Evolutionary conservation across 30 jellyfish, hydroid and myxozoan species (phyloP).

Genomic region (Aurelia aurita complex sp. Pacific): DNA sequence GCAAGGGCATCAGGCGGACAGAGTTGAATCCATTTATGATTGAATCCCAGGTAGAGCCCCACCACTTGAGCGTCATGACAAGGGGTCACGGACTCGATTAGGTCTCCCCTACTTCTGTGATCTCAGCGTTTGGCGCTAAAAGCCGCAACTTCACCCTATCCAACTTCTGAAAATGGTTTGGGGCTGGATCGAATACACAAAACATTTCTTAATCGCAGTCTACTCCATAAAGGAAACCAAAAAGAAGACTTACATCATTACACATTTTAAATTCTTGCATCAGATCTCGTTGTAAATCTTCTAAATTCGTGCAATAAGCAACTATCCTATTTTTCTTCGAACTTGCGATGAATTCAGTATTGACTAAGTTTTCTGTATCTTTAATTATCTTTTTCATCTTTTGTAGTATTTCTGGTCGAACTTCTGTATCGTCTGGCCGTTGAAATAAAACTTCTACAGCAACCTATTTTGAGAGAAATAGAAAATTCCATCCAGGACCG

Average conservation of each 20-base stretch:
- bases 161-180: too few species aligned
- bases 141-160: too few species aligned
- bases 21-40: too few species aligned
- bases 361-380: conserved; percentile 70
- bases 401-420: conserved; percentile 56
- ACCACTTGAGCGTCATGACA: too few species aligned
- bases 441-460: conserved; percentile 74
- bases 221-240: not conserved
- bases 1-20: too few species aligned
- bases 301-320: conserved; percentile 50
- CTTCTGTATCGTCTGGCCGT: conserved; percentile 67
- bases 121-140: too few species aligned
- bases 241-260: conserved; percentile 37
- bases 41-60: too few species aligned
- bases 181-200: too few species aligned
- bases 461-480: conserved; percentile 15
- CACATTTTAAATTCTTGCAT: conserved; percentile 23
- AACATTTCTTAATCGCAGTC: too few species aligned
- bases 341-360: conserved; percentile 53
- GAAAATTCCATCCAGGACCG: too few species aligned
- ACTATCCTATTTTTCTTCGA: conserved; percentile 27
- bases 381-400: conserved; percentile 42
- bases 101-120: too few species aligned
- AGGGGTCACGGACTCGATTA: too few species aligned
- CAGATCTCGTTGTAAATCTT: conserved; percentile 50